Evolutionary conservation across 2,797 vertebrate species (phyloP).

Genomic region (Apogon hyalosoma): DNA sequence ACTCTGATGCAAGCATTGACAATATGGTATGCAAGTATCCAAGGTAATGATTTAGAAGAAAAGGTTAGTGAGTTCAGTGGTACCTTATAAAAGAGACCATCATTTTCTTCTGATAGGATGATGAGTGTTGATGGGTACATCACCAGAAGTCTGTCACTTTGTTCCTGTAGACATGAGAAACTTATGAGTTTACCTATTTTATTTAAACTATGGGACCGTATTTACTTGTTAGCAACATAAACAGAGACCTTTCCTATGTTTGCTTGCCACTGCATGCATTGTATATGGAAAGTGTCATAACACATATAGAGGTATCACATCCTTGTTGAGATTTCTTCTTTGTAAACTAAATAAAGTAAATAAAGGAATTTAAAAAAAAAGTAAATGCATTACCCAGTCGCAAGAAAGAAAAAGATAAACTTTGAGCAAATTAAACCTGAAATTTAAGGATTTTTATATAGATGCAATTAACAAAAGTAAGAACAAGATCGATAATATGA

Average conservation of each 20-base stretch:
- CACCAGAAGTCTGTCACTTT: conserved; percentile 90
- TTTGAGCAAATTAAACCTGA: too few species aligned
- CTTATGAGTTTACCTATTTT: not conserved
- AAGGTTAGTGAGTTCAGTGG: conserved; percentile 7
- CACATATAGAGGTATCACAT: too few species aligned
- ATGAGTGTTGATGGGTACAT: conserved; percentile 92
- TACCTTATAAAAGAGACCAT: conserved; percentile 93
- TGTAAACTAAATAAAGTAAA: not conserved
- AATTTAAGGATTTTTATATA: too few species aligned
- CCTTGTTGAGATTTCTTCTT: not conserved
- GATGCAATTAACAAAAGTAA: not conserved
- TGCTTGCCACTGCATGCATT: too few species aligned
- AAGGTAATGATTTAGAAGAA: conserved; percentile 11
- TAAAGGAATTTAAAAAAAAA: too few species aligned
- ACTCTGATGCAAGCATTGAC: conserved; percentile 21
- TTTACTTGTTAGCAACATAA: not conserved
- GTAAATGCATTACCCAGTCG: not conserved
- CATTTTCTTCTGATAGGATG: conserved; percentile 90
- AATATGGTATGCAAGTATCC: not conserved
- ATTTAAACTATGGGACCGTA: not conserved
- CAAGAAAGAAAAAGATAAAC: not conserved
- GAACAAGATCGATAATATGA: conserved; percentile 10
- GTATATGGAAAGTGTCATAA: too few species aligned
- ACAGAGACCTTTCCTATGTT: too few species aligned
- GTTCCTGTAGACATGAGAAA: conserved; percentile 83